A percentile compares a stretch with the other conserved stretches of the same genome.
These are phyloP conservation scores for Megaleporinus macrocephalus DNA, from an alignment of 2,113 vertebrate species.

Conservation along the genomic window DNA sequence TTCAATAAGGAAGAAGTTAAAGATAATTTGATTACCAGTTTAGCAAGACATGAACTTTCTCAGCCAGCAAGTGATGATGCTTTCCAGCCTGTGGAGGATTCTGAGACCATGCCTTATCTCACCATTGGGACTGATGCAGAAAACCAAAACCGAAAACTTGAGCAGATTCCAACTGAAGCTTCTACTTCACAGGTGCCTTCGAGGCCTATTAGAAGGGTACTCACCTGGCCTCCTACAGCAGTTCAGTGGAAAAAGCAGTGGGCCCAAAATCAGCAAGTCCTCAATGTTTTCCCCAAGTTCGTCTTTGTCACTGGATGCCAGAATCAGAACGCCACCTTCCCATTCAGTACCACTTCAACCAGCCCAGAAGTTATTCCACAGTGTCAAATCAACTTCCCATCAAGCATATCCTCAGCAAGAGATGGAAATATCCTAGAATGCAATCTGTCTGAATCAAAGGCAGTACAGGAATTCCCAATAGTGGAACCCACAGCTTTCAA, in stretches of 20 bases:
- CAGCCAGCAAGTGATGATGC: not conserved
- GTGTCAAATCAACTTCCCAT: not conserved
- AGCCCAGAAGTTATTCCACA: not conserved
- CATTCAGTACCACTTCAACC: not conserved
- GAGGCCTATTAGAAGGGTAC: constrained; percentile 63
- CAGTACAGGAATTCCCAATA: not conserved
- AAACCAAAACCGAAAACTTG: constrained; percentile 32
- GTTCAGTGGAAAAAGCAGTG: constrained; percentile 67
- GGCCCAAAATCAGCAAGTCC: constrained; percentile 39
- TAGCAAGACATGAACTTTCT: not conserved
- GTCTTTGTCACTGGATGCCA: constrained; percentile 35
- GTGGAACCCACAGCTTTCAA: not conserved
- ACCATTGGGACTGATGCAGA: constrained; percentile 65
- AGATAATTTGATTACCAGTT: not conserved
- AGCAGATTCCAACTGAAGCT: constrained; percentile 2
- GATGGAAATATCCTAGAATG: not conserved
- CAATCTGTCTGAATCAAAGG: constrained; percentile 2
- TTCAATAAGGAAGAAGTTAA: not conserved
- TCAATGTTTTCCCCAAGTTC: constrained; percentile 36
- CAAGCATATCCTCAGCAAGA: not conserved
- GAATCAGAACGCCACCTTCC: constrained; percentile 26
- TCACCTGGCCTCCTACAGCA: constrained; percentile 73
- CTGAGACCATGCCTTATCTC: constrained; percentile 68
- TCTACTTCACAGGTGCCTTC: not conserved
- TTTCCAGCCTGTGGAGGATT: not conserved